A percentile compares a stretch with the other conserved stretches of the same genome.
These are phyloP conservation scores for Silvanus unidentatus DNA, from an alignment of 2,888 invertebrate species.

Conservation along the genomic window DNA sequence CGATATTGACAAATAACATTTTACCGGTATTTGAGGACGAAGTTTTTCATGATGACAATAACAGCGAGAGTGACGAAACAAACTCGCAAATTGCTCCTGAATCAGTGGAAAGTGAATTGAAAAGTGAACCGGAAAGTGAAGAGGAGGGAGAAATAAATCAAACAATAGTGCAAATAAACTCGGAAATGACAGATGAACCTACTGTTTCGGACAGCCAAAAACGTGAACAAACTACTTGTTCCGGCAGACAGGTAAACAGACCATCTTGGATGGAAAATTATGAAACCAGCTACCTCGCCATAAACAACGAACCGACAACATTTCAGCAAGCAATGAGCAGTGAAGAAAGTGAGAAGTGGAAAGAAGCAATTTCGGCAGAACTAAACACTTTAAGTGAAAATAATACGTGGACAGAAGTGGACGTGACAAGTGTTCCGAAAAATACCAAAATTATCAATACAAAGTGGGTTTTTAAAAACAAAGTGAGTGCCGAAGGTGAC, in stretches of 20 bases:
- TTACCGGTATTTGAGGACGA: no score
- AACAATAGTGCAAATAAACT: no score
- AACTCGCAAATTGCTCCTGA: no score
- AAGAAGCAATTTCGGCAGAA: conserved; percentile 8
- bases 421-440: conserved; percentile 5
- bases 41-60: not conserved
- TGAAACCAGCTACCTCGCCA: conserved; percentile 4
- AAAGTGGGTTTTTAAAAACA: conserved; percentile 13
- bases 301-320: conserved; percentile 5
- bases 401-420: conserved; percentile 11
- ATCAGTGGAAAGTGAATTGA: no score
- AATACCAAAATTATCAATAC: conserved; percentile 4
- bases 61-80: no score
- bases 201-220: no score
- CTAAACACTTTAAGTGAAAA: conserved; percentile 11
- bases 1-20: no score
- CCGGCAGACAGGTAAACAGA: not conserved
- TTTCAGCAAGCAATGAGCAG: conserved; percentile 7
- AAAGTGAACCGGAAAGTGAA: no score
- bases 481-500: conserved; percentile 2
- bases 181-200: not conserved
- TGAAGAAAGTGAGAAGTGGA: conserved; percentile 8
- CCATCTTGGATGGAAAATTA: conserved; percentile 10
- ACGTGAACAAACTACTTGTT: not conserved
- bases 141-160: no score